Conservation (phyloP, 2,797 vertebrate species). For the Falco rusticolus region DNA sequence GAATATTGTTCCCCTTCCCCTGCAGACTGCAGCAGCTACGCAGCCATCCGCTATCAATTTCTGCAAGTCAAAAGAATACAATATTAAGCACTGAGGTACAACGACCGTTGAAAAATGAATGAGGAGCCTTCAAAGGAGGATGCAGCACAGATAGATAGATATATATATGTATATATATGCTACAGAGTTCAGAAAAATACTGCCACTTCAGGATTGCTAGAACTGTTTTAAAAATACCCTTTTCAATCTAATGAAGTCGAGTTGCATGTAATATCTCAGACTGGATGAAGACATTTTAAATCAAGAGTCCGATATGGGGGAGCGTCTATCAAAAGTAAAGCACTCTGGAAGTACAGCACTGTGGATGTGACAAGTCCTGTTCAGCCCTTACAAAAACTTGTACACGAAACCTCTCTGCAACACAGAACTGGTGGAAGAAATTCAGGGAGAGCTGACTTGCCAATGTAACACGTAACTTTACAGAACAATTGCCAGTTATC, state of each 20-base stretch:
- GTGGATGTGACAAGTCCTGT: not conserved
- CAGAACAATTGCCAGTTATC: constrained; percentile 38
- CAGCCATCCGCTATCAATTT: not conserved
- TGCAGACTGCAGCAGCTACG: not conserved
- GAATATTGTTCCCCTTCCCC: not conserved
- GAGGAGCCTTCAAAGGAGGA: not conserved
- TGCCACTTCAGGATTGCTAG: not conserved
- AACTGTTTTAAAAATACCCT: not conserved
- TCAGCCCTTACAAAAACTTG: not conserved
- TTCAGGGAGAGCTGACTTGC: not conserved
- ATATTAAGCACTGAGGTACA: not conserved
- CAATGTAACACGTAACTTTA: not conserved
- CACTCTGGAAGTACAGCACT: not conserved
- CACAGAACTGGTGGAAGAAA: not conserved
- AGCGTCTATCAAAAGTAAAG: not conserved
- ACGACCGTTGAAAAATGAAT: not conserved
- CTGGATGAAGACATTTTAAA: fast-evolving
- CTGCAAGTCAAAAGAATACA: not conserved
- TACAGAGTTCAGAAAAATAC: not conserved
- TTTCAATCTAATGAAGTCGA: not conserved
- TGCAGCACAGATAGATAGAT: fast-evolving
- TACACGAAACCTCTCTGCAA: not conserved
- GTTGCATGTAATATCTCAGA: not conserved
- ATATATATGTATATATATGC: not conserved
- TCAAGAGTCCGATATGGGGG: not conserved